phyloP scores from a whole-genome alignment of 2,113 vertebrate genomes.

The Grantiella picta region DNA sequence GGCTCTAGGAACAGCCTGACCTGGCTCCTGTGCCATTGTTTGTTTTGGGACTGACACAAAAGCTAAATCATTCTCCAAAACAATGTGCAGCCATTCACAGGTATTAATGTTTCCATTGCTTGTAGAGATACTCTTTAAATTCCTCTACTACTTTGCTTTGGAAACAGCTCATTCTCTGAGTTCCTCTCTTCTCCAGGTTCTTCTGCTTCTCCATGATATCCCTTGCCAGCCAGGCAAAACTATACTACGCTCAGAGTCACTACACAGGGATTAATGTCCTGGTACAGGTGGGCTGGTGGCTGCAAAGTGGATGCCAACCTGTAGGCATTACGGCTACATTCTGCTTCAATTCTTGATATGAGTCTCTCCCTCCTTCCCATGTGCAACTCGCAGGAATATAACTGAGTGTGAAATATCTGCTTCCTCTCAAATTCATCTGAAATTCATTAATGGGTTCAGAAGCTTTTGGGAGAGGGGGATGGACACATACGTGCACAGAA shows the following conservation, averaged over 20 bases:
- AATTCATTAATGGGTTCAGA: background rate
- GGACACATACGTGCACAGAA: background rate
- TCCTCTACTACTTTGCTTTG: background rate
- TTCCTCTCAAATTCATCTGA: background rate
- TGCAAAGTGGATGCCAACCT: background rate
- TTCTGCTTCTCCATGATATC: background rate
- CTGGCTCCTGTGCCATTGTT: background rate
- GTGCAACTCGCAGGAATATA: background rate
- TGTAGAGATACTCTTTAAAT: background rate
- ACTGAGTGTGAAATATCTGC: background rate
- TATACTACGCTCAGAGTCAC: fast-evolving
- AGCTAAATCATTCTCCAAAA: background rate
- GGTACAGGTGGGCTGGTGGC: background rate
- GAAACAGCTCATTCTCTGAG: background rate
- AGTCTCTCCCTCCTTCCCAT: background rate
- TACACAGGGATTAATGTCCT: background rate
- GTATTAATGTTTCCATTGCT: background rate
- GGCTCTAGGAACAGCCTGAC: background rate
- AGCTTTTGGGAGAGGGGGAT: background rate
- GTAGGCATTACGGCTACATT: background rate
- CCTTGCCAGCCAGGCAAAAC: background rate
- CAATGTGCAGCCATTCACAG: background rate
- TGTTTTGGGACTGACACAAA: background rate
- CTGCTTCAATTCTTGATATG: background rate
- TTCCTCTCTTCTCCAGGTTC: no score